phyloP scores from a whole-genome alignment of 2,113 vertebrate species.

The Lophotis ruficrista region DNA sequence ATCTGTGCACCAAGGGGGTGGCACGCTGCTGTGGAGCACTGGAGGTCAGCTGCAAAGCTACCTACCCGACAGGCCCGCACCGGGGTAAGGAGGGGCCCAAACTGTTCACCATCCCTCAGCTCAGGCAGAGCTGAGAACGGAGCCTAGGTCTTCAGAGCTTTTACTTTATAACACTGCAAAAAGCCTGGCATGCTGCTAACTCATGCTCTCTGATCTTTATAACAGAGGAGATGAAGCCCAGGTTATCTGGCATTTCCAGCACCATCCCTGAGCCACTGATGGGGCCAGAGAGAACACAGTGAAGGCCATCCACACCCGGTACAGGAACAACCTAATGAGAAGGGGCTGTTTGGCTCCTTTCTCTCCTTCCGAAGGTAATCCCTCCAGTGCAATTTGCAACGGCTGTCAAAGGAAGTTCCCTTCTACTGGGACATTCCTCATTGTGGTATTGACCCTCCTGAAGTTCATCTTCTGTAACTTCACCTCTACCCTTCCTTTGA shows the following conservation, averaged over 20 bases:
- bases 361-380: background rate
- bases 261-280: background rate
- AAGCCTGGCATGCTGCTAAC: background rate
- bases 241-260: background rate
- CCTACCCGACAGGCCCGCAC: background rate
- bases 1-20: background rate
- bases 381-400: background rate
- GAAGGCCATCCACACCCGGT: background rate
- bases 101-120: background rate
- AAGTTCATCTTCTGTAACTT: background rate
- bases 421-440: background rate
- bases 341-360: background rate
- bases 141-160: background rate
- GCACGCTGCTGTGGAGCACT: background rate
- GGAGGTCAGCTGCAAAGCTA: background rate
- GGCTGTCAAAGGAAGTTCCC: background rate
- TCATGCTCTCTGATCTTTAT: background rate
- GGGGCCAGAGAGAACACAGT: background rate
- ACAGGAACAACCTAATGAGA: background rate
- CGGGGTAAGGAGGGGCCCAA: background rate
- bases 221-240: background rate
- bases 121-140: background rate
- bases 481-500: background rate
- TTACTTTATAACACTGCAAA: background rate
- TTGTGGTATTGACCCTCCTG: background rate